These are phyloP conservation scores for Halocaridina rubra DNA, from an alignment of 2,888 invertebrate genomes.

Conservation along the genomic window DNA sequence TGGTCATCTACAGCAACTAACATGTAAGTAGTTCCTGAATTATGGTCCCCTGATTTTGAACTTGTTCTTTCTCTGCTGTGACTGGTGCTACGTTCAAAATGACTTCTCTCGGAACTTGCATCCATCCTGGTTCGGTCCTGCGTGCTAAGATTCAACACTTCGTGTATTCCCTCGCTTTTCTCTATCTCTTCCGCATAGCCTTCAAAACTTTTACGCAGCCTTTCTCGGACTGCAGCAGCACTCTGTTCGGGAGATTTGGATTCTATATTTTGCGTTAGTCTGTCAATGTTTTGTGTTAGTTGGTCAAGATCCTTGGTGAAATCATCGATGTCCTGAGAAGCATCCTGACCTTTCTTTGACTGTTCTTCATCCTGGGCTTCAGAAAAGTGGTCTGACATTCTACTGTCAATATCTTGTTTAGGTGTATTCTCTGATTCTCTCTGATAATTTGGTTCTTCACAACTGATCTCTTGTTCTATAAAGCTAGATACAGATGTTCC, in stretches of 20 bases:
- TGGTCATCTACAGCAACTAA: slow-evolving; percentile 63
- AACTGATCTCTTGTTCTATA: too few relatives aligned
- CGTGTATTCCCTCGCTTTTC: background rate
- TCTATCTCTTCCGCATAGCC: background rate
- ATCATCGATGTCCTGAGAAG: background rate
- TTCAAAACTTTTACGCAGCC: background rate
- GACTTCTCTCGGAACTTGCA: background rate
- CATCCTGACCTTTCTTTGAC: too few relatives aligned
- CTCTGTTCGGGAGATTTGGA: background rate
- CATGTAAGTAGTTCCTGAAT: slow-evolving; percentile 60
- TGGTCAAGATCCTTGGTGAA: background rate
- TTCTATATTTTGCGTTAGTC: slow-evolving; percentile 1
- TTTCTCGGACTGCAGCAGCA: background rate
- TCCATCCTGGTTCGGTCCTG: background rate
- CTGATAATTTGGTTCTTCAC: too few relatives aligned
- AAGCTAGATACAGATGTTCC: too few relatives aligned
- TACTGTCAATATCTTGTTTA: too few relatives aligned
- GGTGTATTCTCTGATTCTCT: too few relatives aligned
- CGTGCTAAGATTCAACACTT: background rate
- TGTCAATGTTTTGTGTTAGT: slow-evolving; percentile 5
- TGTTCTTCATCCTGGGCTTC: too few relatives aligned
- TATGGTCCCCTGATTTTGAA: slow-evolving; percentile 6
- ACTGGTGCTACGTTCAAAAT: background rate
- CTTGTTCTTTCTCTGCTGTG: background rate
- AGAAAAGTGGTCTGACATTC: too few relatives aligned